Conservation (phyloP, 1,140 invertebrate species). For the Nilaparvata lugens region DNA sequence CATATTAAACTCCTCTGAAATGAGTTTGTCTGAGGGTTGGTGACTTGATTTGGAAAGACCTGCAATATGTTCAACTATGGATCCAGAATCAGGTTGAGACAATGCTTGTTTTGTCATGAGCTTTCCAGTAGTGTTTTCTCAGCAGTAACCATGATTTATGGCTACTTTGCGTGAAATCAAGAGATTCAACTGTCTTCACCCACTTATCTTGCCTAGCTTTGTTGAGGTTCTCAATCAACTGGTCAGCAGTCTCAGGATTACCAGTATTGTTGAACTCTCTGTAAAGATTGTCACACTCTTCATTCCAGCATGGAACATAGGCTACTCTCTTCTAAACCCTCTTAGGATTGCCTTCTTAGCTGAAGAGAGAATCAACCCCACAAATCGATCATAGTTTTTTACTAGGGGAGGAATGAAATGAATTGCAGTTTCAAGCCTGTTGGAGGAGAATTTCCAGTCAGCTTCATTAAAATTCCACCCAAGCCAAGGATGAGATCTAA, state of each 20-base stretch:
- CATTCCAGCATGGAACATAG: no score
- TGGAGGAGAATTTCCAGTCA: no score
- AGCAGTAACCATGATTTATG: not conserved
- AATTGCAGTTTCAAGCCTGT: no score
- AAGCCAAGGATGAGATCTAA: not conserved
- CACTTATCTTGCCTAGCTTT: not conserved
- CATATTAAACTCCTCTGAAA: not conserved
- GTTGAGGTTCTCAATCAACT: no score
- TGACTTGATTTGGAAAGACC: not conserved
- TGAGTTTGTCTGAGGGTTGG: not conserved
- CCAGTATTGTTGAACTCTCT: no score
- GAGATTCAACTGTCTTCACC: not conserved
- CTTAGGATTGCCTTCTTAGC: no score
- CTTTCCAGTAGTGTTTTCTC: not conserved
- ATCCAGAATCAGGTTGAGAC: not conserved
- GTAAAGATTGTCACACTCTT: no score
- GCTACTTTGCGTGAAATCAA: not conserved
- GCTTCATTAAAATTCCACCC: no score
- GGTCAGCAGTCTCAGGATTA: no score
- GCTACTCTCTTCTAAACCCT: not conserved
- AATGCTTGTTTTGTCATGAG: not conserved
- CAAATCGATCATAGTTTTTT: no score
- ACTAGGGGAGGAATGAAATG: no score
- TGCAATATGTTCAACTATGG: not conserved
- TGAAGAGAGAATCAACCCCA: no score